Percentiles rank a stretch among this genome's conserved stretches.
These are phyloP conservation scores for Macquaria australasica DNA, from an alignment of 2,113 vertebrate genomes.

Conservation along the genomic window DNA sequence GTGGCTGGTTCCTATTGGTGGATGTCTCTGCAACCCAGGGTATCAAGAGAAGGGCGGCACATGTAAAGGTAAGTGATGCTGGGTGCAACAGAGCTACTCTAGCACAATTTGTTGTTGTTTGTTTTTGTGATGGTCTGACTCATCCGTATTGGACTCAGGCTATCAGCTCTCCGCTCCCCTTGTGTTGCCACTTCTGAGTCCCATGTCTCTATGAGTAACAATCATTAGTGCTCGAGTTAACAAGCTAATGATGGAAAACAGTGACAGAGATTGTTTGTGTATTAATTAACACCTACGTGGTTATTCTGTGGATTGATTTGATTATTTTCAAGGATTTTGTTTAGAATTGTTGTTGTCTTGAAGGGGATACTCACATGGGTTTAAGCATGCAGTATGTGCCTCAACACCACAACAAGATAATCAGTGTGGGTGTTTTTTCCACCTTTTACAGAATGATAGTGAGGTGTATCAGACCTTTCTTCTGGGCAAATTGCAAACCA, in stretches of 20 bases:
- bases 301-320: conserved; percentile 5
- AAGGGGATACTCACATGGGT: not conserved
- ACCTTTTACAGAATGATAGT: not conserved
- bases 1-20: conserved; percentile 99
- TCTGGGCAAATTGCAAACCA: not conserved
- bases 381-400: not conserved
- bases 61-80: conserved; percentile 92
- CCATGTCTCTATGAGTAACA: conserved; percentile 11
- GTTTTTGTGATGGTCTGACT: not conserved
- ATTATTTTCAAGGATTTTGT: conserved; percentile 1
- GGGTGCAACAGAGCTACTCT: not conserved
- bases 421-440: not conserved
- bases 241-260: conserved; percentile 33
- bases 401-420: not conserved
- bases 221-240: conserved; percentile 12
- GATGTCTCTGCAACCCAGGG: conserved; percentile 94
- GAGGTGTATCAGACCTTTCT: not conserved
- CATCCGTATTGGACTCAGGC: not conserved
- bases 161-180: not conserved
- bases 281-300: conserved; percentile 12
- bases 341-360: not conserved
- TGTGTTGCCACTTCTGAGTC: conserved; percentile 10
- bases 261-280: conserved; percentile 10
- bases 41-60: conserved; percentile 91
- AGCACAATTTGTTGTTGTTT: conserved; percentile 7